A percentile compares a stretch with the other conserved stretches of the same genome.
These are phyloP conservation scores for Cheirogaleus medius DNA, from an alignment of 2,113 vertebrate genomes.

Conservation along the genomic window DNA sequence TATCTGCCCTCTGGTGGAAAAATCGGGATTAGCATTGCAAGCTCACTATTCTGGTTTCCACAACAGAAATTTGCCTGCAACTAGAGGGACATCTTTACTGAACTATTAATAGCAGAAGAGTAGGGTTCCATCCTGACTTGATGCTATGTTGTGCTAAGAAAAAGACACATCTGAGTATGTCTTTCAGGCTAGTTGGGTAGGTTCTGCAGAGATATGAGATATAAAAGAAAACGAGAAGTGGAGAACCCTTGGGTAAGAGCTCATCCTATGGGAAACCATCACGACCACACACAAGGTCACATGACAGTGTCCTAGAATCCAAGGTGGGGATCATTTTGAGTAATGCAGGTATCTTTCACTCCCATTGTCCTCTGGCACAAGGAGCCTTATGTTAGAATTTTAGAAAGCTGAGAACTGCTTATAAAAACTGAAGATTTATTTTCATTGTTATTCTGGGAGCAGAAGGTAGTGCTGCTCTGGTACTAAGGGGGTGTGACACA, in stretches of 20 bases:
- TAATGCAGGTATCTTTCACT: neutral
- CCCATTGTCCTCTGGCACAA: neutral
- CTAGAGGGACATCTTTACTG: neutral
- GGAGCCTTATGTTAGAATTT: neutral
- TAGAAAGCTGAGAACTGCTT: neutral
- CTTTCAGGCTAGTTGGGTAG: neutral
- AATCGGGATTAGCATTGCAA: neutral
- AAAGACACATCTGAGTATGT: neutral
- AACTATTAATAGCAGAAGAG: neutral
- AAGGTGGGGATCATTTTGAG: neutral
- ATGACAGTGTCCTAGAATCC: neutral
- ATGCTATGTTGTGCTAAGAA: neutral
- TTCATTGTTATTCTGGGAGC: neutral
- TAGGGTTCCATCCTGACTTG: neutral
- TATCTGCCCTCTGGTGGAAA: constrained; percentile 53
- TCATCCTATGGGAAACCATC: neutral
- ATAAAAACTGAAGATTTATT: neutral
- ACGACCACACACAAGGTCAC: neutral
- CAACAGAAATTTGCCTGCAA: neutral
- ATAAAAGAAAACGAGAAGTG: neutral
- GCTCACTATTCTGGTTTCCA: neutral
- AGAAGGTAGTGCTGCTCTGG: neutral
- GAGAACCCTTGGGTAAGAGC: neutral
- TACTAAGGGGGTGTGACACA: neutral
- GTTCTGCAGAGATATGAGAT: neutral